Evolutionary conservation across 2,113 vertebrate species (phyloP).

Genomic region (Ictidomys tridecemlineatus): DNA sequence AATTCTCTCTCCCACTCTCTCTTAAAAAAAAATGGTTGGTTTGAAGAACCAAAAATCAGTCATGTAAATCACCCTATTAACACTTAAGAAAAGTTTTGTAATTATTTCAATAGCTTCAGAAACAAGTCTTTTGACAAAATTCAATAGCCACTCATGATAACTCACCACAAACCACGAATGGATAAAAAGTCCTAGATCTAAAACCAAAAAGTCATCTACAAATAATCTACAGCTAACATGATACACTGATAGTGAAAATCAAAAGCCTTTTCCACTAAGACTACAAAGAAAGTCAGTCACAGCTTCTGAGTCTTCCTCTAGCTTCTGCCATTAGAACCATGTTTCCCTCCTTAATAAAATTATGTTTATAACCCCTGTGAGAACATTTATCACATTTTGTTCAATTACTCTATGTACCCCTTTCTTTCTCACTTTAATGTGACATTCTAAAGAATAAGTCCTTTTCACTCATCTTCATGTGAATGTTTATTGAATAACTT

Average conservation of each 20-base stretch:
- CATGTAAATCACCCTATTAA: background rate
- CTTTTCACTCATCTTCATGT: conserved; percentile 4
- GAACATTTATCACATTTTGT: background rate
- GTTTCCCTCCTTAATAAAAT: background rate
- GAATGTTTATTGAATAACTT: conserved; percentile 13
- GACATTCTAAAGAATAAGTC: background rate
- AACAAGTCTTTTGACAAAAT: conserved; percentile 6
- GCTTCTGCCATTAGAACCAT: background rate
- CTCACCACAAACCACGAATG: conserved; percentile 2
- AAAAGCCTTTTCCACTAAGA: background rate
- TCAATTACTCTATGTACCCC: background rate
- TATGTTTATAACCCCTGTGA: background rate
- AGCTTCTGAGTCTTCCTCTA: background rate
- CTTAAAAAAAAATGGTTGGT: too few relatives aligned
- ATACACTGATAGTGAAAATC: background rate
- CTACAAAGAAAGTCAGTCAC: conserved; percentile 2
- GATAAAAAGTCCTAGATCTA: background rate
- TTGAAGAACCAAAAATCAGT: background rate
- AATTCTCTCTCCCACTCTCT: too few relatives aligned
- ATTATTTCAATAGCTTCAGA: background rate
- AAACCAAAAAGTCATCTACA: background rate
- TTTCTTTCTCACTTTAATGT: background rate
- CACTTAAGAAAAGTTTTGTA: background rate
- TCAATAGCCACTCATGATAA: background rate
- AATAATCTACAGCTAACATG: conserved; percentile 3